Evolutionary conservation across 2,113 vertebrate species (phyloP).

Genomic region (Dunckerocampus dactyliophorus): DNA sequence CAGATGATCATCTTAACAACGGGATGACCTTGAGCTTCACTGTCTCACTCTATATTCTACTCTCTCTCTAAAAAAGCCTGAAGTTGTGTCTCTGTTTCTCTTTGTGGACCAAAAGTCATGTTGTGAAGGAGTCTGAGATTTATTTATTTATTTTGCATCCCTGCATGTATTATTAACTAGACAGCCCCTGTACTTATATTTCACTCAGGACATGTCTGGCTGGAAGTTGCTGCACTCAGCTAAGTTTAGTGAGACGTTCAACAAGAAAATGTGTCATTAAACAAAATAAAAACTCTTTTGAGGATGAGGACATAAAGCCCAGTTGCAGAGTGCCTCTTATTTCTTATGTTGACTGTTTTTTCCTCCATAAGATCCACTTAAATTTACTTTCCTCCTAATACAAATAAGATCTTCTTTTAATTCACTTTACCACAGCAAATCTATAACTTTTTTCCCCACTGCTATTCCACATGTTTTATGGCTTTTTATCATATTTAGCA

Average conservation of each 20-base stretch:
- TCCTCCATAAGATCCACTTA: slow-evolving; percentile 17
- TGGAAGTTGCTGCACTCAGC: slow-evolving; percentile 7
- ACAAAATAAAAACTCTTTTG: slow-evolving; percentile 7
- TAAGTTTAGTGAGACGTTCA: slow-evolving; percentile 10
- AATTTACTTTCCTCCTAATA: background rate
- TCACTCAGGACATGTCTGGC: slow-evolving; percentile 25
- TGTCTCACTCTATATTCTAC: slow-evolving; percentile 3
- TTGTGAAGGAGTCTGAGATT: background rate
- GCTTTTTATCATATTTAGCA: background rate
- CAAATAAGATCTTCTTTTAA: slow-evolving; percentile 7
- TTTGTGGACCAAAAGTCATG: background rate
- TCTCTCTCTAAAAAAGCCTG: slow-evolving; percentile 3
- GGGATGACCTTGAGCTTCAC: slow-evolving; percentile 38
- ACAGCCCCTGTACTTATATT: slow-evolving; percentile 14
- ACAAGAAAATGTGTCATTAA: slow-evolving; percentile 11
- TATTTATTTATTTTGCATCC: background rate
- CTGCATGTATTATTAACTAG: slow-evolving; percentile 31
- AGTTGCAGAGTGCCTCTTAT: background rate
- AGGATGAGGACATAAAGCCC: slow-evolving; percentile 11
- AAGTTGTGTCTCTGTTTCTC: slow-evolving; percentile 1
- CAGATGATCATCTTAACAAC: slow-evolving; percentile 16
- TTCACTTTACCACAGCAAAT: background rate
- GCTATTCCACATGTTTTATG: background rate
- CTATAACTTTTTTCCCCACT: background rate
- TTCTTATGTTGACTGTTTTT: slow-evolving; percentile 18